These are phyloP conservation scores for Cyanoramphus novaezelandiae DNA, from an alignment of 2,113 vertebrate species.

Conservation along the genomic window DNA sequence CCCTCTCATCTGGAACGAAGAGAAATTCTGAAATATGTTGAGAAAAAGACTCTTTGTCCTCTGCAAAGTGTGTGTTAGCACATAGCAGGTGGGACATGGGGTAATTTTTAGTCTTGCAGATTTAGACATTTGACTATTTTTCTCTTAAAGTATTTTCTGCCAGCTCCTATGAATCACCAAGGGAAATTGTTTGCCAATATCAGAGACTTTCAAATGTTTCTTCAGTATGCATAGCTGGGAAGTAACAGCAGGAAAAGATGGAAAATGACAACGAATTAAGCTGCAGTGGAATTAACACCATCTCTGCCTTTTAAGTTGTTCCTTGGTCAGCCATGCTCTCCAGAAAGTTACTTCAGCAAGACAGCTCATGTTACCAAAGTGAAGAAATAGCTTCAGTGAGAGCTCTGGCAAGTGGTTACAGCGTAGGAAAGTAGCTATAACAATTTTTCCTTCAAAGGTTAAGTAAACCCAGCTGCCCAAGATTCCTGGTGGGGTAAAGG, in stretches of 20 bases:
- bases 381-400: not conserved
- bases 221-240: not conserved
- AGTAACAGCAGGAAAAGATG: not conserved
- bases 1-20: not conserved
- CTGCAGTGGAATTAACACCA: not conserved
- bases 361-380: not conserved
- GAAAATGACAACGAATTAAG: not conserved
- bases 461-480: not conserved
- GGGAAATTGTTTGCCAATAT: not conserved
- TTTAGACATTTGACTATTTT: not conserved
- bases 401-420: not conserved
- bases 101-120: not conserved
- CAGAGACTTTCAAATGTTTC: not conserved
- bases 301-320: not conserved
- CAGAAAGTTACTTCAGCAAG: not conserved
- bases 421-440: not conserved
- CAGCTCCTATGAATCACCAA: not conserved
- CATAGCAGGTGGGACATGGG: fast-evolving
- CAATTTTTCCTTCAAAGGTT: not conserved
- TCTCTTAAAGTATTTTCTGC: not conserved
- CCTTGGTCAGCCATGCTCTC: not conserved
- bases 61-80: not conserved
- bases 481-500: not conserved
- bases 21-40: not conserved
- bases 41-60: not conserved